These are phyloP conservation scores for Acipenser ruthenus DNA, from an alignment of 2,797 vertebrate species.

Conservation along the genomic window DNA sequence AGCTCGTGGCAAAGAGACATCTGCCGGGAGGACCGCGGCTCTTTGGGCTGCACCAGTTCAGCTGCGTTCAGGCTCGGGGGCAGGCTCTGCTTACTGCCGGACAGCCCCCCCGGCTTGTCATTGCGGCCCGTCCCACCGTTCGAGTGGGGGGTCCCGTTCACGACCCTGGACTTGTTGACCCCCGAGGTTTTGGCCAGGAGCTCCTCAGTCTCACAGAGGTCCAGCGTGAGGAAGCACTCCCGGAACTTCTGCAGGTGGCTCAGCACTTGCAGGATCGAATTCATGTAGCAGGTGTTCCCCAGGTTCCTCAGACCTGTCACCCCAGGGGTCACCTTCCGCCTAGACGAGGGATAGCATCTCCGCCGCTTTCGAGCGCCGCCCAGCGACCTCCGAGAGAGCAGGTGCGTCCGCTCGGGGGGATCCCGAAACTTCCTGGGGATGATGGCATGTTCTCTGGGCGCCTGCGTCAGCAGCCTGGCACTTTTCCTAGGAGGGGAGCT, in stretches of 20 bases:
- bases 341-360: conserved; percentile 55
- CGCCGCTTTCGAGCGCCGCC: conserved; percentile 57
- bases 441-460: conserved; percentile 62
- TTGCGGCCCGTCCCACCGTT: conserved; percentile 37
- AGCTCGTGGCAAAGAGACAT: conserved; percentile 96
- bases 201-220: conserved; percentile 89
- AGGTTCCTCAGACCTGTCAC: conserved; percentile 94
- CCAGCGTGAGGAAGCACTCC: conserved; percentile 94
- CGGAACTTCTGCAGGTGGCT: conserved; percentile 98
- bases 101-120: conserved; percentile 48
- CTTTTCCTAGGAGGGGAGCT: conserved; percentile 89
- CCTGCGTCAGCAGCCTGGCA: conserved; percentile 80
- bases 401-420: conserved; percentile 58
- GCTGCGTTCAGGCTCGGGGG: conserved; percentile 60
- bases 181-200: conserved; percentile 76
- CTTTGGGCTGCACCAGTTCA: conserved; percentile 87
- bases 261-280: conserved; percentile 96
- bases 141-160: conserved; percentile 41
- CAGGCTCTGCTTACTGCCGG: conserved; percentile 49
- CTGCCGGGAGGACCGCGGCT: conserved; percentile 84
- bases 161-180: conserved; percentile 53
- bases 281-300: conserved; percentile 98
- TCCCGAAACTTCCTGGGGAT: conserved; percentile 79
- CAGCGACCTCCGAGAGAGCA: conserved; percentile 39
- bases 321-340: conserved; percentile 75